Evolutionary conservation across 2,113 vertebrate genomes (phyloP).

Genomic region (Arizona elegans): DNA sequence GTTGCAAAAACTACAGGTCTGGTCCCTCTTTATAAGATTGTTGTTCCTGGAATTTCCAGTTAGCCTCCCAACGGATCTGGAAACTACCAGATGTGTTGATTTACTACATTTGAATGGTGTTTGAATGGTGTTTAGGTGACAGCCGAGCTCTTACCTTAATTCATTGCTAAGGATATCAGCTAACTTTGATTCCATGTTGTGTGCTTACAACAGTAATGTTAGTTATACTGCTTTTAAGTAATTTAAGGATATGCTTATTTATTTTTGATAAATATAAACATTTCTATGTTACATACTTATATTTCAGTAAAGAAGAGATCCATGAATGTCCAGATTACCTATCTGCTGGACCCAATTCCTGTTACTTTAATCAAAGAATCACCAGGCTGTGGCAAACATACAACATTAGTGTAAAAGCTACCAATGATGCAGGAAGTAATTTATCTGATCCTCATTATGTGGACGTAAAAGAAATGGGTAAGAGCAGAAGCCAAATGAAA

Average conservation of each 20-base stretch:
- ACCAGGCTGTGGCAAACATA: conserved; percentile 81
- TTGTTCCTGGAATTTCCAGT: not conserved
- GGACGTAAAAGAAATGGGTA: conserved; percentile 81
- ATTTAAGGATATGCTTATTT: not conserved
- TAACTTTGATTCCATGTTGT: not conserved
- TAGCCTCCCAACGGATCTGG: not conserved
- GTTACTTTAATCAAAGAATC: conserved; percentile 81
- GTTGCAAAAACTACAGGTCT: not conserved
- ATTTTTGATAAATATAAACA: not conserved
- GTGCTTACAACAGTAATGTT: not conserved
- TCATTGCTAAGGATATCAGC: not conserved
- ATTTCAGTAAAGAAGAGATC: conserved; percentile 61
- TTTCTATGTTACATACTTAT: conserved; percentile 19
- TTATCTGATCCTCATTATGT: conserved; percentile 71
- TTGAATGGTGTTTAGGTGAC: not conserved
- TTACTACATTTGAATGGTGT: not conserved
- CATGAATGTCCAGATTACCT: conserved; percentile 82
- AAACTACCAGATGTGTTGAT: not conserved
- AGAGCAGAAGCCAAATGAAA: conserved; percentile 38
- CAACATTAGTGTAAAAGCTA: conserved; percentile 79
- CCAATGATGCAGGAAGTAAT: conserved; percentile 73
- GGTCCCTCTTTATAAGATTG: not conserved
- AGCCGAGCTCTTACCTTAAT: not conserved
- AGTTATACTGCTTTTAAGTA: not conserved
- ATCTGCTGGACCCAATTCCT: conserved; percentile 79